Conservation (phyloP, 2,888 invertebrate genomes). For the Polymixis lichenea region DNA sequence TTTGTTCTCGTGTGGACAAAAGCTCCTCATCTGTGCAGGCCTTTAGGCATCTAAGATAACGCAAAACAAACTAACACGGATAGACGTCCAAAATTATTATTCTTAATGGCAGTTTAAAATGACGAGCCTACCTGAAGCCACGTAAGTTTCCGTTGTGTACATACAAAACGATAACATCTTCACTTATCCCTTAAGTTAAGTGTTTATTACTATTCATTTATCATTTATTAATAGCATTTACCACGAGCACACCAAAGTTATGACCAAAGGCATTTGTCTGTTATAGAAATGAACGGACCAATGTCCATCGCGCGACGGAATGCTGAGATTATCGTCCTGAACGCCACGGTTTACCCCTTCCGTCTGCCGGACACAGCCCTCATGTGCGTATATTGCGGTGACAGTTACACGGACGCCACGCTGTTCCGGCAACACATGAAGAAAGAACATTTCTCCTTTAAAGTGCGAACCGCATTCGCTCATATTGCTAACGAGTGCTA, state of each 20-base stretch:
- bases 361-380: slow-evolving; percentile 78
- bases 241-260: slow-evolving; percentile 41
- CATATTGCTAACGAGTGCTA: slow-evolving; percentile 79
- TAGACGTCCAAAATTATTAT: no score
- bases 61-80: not conserved
- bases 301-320: slow-evolving; percentile 80
- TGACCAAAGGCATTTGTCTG: slow-evolving; percentile 81
- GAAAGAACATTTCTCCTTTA: slow-evolving; percentile 76
- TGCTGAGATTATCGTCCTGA: slow-evolving; percentile 80
- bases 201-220: slow-evolving; percentile 19
- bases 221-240: slow-evolving; percentile 11
- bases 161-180: slow-evolving; percentile 1
- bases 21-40: no score
- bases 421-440: slow-evolving; percentile 77
- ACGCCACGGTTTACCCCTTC: slow-evolving; percentile 83
- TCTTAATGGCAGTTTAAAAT: not conserved
- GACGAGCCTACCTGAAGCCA: not conserved
- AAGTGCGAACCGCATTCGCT: slow-evolving; percentile 77
- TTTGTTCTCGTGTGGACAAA: no score
- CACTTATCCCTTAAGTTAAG: slow-evolving; percentile 6
- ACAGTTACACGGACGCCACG: slow-evolving; percentile 70
- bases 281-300: slow-evolving; percentile 80
- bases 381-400: slow-evolving; percentile 82
- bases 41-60: not conserved
- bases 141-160: not conserved